A percentile compares a stretch with the other conserved stretches of the same genome.
These are phyloP conservation scores for Apaloderma vittatum DNA, from an alignment of 2,113 vertebrate species.

Conservation along the genomic window DNA sequence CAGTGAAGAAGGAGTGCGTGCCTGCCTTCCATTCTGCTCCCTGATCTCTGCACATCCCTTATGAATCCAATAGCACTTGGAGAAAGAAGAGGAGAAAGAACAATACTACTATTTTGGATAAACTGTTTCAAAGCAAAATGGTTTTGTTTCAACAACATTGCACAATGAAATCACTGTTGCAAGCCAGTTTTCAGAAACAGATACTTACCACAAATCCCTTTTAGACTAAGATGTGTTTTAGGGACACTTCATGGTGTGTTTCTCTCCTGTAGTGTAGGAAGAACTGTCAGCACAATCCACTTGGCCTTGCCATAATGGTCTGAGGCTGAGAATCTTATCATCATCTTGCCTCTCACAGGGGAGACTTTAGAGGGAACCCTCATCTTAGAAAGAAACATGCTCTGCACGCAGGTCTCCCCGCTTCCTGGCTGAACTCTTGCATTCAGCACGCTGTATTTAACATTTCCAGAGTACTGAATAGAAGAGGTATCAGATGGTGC, in stretches of 20 bases:
- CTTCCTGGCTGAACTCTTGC: not conserved
- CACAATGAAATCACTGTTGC: not conserved
- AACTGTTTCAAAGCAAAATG: not conserved
- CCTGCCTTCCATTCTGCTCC: not conserved
- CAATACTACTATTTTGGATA: constrained; percentile 10
- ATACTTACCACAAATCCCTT: not conserved
- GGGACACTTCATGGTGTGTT: not conserved
- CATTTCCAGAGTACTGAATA: not conserved
- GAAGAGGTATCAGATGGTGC: not conserved
- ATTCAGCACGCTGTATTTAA: not conserved
- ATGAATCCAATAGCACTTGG: not conserved
- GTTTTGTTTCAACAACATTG: not conserved
- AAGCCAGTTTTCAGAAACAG: constrained; percentile 9
- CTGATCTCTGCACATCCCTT: not conserved
- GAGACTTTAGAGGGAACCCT: not conserved
- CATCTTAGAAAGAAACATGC: not conserved
- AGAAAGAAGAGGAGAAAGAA: not conserved
- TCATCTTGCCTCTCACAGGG: not conserved
- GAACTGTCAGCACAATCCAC: not conserved
- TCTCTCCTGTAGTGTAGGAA: not conserved
- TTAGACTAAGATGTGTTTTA: not conserved
- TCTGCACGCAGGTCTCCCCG: not conserved
- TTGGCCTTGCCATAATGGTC: not conserved
- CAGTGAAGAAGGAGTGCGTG: not conserved
- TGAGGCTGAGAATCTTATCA: not conserved